A percentile compares a stretch with the other conserved stretches of the same genome.
Evolutionary conservation across 2,888 invertebrate genomes (phyloP).

Genomic region (Limulus polyphemus): DNA sequence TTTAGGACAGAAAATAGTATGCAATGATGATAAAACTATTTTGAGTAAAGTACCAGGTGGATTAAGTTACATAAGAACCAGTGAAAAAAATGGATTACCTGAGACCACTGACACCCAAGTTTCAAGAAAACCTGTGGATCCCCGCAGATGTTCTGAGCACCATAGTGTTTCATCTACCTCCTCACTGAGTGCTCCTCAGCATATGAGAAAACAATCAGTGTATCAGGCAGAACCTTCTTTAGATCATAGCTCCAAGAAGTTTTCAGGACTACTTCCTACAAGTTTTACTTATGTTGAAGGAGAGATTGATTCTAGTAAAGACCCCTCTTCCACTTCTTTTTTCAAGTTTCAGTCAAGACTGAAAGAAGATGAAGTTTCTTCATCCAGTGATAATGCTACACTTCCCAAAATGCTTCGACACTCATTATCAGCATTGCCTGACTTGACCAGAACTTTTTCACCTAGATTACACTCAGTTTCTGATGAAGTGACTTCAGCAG

Average conservation of each 20-base stretch:
- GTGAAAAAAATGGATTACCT: background rate
- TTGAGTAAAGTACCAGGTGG: background rate
- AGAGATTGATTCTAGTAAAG: conserved; percentile 8
- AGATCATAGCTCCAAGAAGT: too few species aligned
- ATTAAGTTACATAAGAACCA: background rate
- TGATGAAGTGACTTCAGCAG: conserved; percentile 11
- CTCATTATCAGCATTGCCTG: conserved; percentile 5
- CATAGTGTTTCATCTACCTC: too few species aligned
- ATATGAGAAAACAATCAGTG: too few species aligned
- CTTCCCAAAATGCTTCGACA: conserved; percentile 3
- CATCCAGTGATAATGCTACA: conserved; percentile 4
- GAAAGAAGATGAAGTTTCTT: conserved; percentile 7
- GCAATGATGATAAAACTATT: background rate
- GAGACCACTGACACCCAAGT: too few species aligned
- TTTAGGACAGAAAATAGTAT: background rate
- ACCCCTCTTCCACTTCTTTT: background rate
- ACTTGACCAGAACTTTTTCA: conserved; percentile 6
- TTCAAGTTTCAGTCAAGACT: conserved; percentile 3
- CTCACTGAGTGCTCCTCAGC: too few species aligned
- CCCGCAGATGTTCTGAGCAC: too few species aligned
- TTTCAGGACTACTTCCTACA: too few species aligned
- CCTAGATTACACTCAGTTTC: conserved; percentile 10
- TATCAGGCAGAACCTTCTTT: too few species aligned
- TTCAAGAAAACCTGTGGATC: too few species aligned
- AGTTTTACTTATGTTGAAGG: too few species aligned